Percentiles rank a stretch among this genome's conserved stretches.
Evolutionary conservation across 35 echinoderm and acorn worm species (phyloP).

Genomic region (Chiridota heheva): DNA sequence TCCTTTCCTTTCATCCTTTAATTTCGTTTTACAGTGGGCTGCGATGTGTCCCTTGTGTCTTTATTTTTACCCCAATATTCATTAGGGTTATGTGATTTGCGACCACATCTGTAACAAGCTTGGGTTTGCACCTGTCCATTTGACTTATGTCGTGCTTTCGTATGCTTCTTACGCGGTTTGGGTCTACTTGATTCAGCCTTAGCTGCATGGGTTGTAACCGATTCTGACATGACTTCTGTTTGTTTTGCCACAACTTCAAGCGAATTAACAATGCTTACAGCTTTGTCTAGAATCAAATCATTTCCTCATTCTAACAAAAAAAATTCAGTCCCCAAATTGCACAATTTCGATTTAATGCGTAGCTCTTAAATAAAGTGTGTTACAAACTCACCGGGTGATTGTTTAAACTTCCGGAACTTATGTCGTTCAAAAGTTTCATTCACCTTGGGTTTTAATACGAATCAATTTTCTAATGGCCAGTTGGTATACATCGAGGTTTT

Average conservation of each 20-base stretch:
- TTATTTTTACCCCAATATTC: constrained; percentile 1
- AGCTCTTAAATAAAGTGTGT: not conserved
- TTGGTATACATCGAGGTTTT: not conserved
- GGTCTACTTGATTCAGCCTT: too few species aligned
- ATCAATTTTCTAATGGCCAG: not conserved
- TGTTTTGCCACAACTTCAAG: too few species aligned
- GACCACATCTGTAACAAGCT: constrained; percentile 12
- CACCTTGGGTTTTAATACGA: not conserved
- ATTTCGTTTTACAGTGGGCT: not conserved
- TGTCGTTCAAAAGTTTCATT: too few species aligned
- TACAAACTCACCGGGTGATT: not conserved
- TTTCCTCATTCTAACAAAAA: not conserved
- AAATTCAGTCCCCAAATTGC: not conserved
- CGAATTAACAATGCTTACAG: too few species aligned
- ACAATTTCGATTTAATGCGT: constrained; percentile 7
- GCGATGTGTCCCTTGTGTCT: constrained; percentile 8
- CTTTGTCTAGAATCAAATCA: too few species aligned
- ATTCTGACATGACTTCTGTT: too few species aligned
- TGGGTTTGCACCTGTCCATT: too few species aligned
- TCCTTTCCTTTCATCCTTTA: not conserved
- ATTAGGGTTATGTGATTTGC: not conserved
- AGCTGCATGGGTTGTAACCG: too few species aligned
- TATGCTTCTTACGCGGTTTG: too few species aligned
- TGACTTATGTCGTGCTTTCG: too few species aligned
- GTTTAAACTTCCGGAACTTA: not conserved